These are phyloP conservation scores for Drosophila leontia DNA, from an alignment of 1,140 invertebrate genomes.

Conservation along the genomic window DNA sequence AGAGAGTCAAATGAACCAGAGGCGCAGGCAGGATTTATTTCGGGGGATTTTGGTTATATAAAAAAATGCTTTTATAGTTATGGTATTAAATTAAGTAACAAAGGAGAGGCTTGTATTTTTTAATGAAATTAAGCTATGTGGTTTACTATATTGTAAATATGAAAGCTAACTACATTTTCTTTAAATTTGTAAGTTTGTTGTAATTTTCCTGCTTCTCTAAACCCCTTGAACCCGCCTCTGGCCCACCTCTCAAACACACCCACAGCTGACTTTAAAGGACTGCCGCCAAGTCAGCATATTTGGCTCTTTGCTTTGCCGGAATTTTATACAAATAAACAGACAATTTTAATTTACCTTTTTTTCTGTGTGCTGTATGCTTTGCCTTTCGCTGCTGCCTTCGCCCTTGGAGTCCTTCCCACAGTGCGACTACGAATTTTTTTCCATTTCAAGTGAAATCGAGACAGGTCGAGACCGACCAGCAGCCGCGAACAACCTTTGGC, in stretches of 20 bases:
- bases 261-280: constrained; percentile 56
- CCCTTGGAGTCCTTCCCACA: constrained; percentile 26
- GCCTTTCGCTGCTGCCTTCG: constrained; percentile 18
- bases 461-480: constrained; percentile 77
- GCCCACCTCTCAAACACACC: neutral
- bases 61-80: neutral
- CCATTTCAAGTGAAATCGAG: constrained; percentile 78
- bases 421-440: constrained; percentile 45
- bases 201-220: neutral
- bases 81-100: too few species aligned
- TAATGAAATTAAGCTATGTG: too few species aligned
- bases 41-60: too few species aligned
- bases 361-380: constrained; percentile 42
- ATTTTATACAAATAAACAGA: constrained; percentile 77
- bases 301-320: constrained; percentile 53
- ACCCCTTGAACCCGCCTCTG: constrained; percentile 5
- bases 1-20: constrained; percentile 10
- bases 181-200: too few species aligned
- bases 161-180: too few species aligned
- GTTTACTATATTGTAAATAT: too few species aligned
- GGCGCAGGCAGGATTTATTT: constrained; percentile 10
- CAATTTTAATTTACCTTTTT: constrained; percentile 81
- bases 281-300: constrained; percentile 51
- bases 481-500: constrained; percentile 50
- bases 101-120: neutral